A percentile compares a stretch with the other conserved stretches of the same genome.
These are phyloP conservation scores for Drosophila varians DNA, from an alignment of 1,140 invertebrate genomes.

Conservation along the genomic window DNA sequence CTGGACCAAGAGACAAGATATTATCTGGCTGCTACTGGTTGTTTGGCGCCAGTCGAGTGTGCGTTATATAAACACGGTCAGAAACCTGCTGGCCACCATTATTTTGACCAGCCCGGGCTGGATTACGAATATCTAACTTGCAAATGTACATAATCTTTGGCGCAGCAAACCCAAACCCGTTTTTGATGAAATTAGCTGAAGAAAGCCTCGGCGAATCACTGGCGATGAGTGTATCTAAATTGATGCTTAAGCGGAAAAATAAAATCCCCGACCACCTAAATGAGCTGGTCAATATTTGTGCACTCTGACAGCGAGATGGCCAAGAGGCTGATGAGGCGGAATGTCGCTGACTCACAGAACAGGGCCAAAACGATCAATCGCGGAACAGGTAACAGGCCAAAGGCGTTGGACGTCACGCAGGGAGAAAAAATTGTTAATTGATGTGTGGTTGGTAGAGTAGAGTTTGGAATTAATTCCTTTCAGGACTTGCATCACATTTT, in stretches of 20 bases:
- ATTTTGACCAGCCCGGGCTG: constrained; percentile 41
- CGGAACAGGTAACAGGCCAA: constrained; percentile 45
- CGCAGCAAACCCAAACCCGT: constrained; percentile 16
- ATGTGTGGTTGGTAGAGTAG: not conserved
- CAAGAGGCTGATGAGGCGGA: constrained; percentile 6
- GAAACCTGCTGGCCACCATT: constrained; percentile 58
- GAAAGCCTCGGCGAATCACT: not conserved
- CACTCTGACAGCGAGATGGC: constrained; percentile 30
- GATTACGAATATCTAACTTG: constrained; percentile 31
- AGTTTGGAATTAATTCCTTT: not conserved
- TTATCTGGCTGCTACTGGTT: constrained; percentile 25
- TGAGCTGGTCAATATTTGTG: constrained; percentile 68
- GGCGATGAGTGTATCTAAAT: constrained; percentile 35
- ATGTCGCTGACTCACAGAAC: constrained; percentile 52
- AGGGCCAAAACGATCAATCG: constrained; percentile 32
- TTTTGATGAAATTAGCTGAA: constrained; percentile 29
- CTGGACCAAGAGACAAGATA: constrained; percentile 8
- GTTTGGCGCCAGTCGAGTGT: constrained; percentile 5
- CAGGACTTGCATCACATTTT: not conserved
- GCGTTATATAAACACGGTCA: constrained; percentile 44
- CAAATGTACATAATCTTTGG: not conserved
- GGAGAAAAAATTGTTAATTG: not conserved
- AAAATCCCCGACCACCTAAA: constrained; percentile 39
- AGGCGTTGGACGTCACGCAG: not conserved
- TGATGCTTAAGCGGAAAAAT: constrained; percentile 30